Evolutionary conservation across 2,888 invertebrate species (phyloP).

Genomic region (Drosophila affinis): DNA sequence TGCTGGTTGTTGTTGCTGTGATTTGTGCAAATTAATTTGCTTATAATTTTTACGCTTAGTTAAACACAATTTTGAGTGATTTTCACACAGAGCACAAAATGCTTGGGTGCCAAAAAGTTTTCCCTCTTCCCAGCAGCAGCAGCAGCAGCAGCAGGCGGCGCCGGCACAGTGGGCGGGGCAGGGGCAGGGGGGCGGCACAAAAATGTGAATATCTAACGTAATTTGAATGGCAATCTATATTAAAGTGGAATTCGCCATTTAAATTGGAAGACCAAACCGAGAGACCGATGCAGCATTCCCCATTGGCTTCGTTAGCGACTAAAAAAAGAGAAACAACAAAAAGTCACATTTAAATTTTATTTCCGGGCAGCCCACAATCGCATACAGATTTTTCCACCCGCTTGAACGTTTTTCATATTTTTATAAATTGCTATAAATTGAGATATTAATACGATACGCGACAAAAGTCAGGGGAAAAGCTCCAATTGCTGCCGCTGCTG

Average conservation of each 20-base stretch:
- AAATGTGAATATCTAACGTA: constrained; percentile 4
- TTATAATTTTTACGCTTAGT: constrained; percentile 84
- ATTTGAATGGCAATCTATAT: constrained; percentile 17
- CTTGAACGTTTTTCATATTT: constrained; percentile 72
- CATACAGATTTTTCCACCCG: constrained; percentile 13
- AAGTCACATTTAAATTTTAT: constrained; percentile 67
- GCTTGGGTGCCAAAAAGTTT: constrained; percentile 67
- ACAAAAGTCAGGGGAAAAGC: constrained; percentile 61
- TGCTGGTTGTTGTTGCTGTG: constrained; percentile 49
- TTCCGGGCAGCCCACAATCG: constrained; percentile 42
- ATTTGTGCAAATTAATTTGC: constrained; percentile 83
- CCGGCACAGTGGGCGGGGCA: constrained; percentile 52
- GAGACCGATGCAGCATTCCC: constrained; percentile 32
- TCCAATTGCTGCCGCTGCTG: constrained; percentile 7
- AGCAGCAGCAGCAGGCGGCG: background rate
- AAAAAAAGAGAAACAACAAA: constrained; percentile 28
- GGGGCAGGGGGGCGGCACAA: too few species aligned
- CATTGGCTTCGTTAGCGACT: constrained; percentile 68
- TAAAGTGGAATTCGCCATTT: constrained; percentile 45
- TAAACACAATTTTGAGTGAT: constrained; percentile 83
- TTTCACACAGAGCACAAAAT: constrained; percentile 75
- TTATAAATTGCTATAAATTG: constrained; percentile 81
- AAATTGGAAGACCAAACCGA: constrained; percentile 44
- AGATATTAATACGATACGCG: constrained; percentile 80
- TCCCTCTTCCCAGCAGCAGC: constrained; percentile 33